phyloP scores from a whole-genome alignment of 2,888 invertebrate genomes.

The Hypsopygia costalis region DNA sequence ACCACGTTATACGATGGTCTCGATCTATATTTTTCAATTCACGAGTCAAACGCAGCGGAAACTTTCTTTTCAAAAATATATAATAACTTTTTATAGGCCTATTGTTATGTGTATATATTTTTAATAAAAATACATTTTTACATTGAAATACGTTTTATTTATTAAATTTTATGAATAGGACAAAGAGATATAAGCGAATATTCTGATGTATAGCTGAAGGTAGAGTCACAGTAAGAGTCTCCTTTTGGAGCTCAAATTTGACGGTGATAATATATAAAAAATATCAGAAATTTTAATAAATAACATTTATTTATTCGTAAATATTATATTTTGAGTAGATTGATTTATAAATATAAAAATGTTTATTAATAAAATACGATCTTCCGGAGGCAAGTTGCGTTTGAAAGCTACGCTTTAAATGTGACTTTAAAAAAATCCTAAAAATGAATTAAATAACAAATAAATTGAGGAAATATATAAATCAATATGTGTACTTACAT shows the following conservation, averaged over 20 bases:
- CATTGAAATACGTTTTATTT: not conserved
- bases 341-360: not conserved
- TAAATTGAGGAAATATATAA: slow-evolving; percentile 16
- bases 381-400: not conserved
- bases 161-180: slow-evolving; percentile 3
- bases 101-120: not conserved
- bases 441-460: slow-evolving; percentile 9
- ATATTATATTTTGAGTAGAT: not conserved
- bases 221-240: slow-evolving; percentile 1
- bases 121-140: not conserved
- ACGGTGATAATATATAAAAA: not conserved
- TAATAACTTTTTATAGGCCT: not conserved
- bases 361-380: not conserved
- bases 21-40: not conserved
- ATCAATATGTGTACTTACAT: slow-evolving; percentile 46
- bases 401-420: not conserved
- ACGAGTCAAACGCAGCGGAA: not conserved
- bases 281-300: not conserved
- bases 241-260: not conserved
- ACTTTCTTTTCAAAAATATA: not conserved
- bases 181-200: not conserved
- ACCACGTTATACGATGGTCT: not conserved
- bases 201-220: not conserved
- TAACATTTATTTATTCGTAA: not conserved
- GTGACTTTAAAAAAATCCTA: slow-evolving; percentile 13